Evolutionary conservation across 2,113 vertebrate genomes (phyloP), one percentile per base, ranked within the genome.

Genomic region (Balaenoptera acutorostrata): DNA sequence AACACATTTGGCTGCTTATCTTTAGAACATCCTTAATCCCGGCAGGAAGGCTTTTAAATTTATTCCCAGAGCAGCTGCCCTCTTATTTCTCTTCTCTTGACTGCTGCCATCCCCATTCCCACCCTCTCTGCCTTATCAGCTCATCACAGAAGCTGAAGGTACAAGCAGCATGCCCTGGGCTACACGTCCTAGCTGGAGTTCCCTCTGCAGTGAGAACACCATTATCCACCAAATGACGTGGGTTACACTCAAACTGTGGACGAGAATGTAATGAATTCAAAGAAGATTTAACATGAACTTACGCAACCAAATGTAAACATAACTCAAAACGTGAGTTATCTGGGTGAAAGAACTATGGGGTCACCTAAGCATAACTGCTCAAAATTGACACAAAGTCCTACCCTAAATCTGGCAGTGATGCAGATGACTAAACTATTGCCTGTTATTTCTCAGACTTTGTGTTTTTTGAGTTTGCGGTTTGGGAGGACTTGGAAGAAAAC

Each of bases 41-140:
- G 82, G 66, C 92, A 91, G 93, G 86, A 91, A 82, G 39, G 8
- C 82, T 95, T 95, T 96, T 49, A 88, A 72, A 93, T 86, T 55
- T 91, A 93, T 91, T 93, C 85, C 89, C 82, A 96, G 72, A 85
- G 61, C 64, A n/a, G 9, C 20, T 59, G 52, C 27, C 88, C 89
- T 93, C 64, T 78, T 78, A 23, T 93, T 55, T 95, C 25, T 88
- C 59, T 92, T n/a, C 68, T 81, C 71, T 91, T 88, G 46, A 57
- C 63, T 72, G 64, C 49, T 33, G 81, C 59, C 39, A 21, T 87
- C 33, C 33, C 80, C 27, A 39, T n/a, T 55, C 31, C 68, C 9
- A 78, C 4, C 39, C 36, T 49, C 72, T 74, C 74, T 49, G 20
- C 36, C 71, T 95, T 84, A 57, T 90, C 84, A 71, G 64, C 36